Evolutionary conservation across 2,113 vertebrate genomes (phyloP), one percentile per base, ranked within the genome.

Genomic region (Brevimyrus niger): DNA sequence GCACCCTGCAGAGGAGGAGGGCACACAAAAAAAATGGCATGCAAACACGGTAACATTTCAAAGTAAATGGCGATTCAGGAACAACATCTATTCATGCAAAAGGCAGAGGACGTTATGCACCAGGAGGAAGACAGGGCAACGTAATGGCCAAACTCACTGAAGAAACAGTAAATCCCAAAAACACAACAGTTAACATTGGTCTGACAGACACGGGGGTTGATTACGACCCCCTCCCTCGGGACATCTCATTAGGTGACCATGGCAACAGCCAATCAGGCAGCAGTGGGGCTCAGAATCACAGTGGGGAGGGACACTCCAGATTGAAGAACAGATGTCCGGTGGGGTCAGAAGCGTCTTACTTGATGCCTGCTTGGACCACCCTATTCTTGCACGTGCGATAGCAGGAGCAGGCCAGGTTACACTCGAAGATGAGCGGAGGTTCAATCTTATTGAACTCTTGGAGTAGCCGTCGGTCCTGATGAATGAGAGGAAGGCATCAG

Each of bases 401-500:
- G 93, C 97, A 98, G 87, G 96, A 96, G 91, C 97, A 98, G 0
- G 97, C 97, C 94, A 98, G 96, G 95, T 98, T 98, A 89, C 97
- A 98, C 93, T 98, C 97, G 19, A 98, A 98, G 91, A 98, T 98
- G 50, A 98, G 95, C 0, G 97, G 97, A 1, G 97, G 97, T 90
- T 98, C 97, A 0, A 98, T 98, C 93, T 98, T 98, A 92, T 98
- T 98, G 92, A 98, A 98, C 90, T 98, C 97, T 93, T 98, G 97
- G 13, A 98, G 96, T 69, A 98, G 94, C 31, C 97, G 95, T 44
- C 97, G 97, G 3, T 98, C 97, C 97, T 98, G 91, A 55, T 17
- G 6, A n/a, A 11, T 19, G n/a, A 23, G 53, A 31, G 61, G 44
- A 31, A 46, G 82, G 11, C 17, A 86, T 46, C 88, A 2, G 11